A percentile compares a stretch with the other conserved stretches of the same genome.
These are phyloP conservation scores for Pithys albifrons DNA, from an alignment of 2,113 vertebrate species.

Conservation along the genomic window DNA sequence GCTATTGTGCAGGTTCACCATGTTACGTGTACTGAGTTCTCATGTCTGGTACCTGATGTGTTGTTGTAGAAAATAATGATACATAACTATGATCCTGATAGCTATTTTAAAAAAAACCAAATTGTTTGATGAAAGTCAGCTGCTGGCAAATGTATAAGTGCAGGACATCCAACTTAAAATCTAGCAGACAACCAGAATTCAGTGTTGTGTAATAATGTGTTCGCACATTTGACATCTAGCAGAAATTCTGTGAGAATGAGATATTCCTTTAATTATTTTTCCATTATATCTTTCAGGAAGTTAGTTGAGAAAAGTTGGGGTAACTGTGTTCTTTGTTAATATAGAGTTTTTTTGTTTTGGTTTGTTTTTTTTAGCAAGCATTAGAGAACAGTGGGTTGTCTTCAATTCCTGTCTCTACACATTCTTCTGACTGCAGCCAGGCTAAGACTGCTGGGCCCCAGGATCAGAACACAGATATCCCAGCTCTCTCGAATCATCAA, in stretches of 20 bases:
- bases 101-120: background rate
- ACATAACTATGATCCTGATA: background rate
- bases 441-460: conserved; percentile 66
- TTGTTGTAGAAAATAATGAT: background rate
- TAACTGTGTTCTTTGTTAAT: conserved; percentile 31
- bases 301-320: background rate
- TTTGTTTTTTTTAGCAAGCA: conserved; percentile 85
- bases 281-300: background rate
- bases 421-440: conserved; percentile 74
- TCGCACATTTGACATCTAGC: background rate
- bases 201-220: background rate
- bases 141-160: background rate
- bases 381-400: conserved; percentile 98
- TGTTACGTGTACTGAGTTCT: background rate
- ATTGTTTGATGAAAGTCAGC: background rate
- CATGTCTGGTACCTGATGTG: background rate
- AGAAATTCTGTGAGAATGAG: background rate
- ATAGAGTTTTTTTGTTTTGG: conserved; percentile 7
- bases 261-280: background rate
- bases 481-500: conserved; percentile 58
- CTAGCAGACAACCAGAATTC: background rate
- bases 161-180: background rate
- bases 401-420: conserved; percentile 85
- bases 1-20: background rate
- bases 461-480: conserved; percentile 57